Conservation (phyloP, 2,113 vertebrate species). For the Grallaria varia region DNA sequence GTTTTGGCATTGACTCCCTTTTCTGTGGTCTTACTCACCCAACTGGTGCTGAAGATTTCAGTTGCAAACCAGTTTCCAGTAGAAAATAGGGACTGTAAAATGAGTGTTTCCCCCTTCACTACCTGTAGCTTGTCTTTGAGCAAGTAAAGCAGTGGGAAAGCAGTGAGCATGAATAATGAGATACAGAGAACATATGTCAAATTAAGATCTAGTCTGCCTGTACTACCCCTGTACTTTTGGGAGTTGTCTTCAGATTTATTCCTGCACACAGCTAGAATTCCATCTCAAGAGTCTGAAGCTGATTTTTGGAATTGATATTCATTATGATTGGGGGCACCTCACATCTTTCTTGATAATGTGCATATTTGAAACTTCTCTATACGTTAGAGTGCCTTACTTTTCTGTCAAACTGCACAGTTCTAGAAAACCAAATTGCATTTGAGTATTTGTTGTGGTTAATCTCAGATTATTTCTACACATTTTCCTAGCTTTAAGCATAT, state of each 20-base stretch:
- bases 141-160: neutral
- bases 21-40: neutral
- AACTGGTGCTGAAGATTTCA: neutral
- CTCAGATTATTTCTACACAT: neutral
- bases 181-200: neutral
- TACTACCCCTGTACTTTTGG: neutral
- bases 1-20: neutral
- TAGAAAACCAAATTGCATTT: neutral
- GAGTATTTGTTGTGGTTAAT: neutral
- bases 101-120: neutral
- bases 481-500: neutral
- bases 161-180: neutral
- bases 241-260: neutral
- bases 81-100: neutral
- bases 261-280: neutral
- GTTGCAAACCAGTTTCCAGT: neutral
- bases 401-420: neutral
- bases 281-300: neutral
- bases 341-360: neutral
- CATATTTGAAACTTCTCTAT: neutral
- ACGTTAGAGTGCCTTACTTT: neutral
- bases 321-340: neutral
- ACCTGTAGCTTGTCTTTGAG: neutral
- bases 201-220: neutral
- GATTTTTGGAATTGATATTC: neutral